Percentiles rank a stretch among this genome's conserved stretches.
These are phyloP conservation scores for Nemotelus pantherinus DNA, from an alignment of 2,888 invertebrate species.

Conservation along the genomic window DNA sequence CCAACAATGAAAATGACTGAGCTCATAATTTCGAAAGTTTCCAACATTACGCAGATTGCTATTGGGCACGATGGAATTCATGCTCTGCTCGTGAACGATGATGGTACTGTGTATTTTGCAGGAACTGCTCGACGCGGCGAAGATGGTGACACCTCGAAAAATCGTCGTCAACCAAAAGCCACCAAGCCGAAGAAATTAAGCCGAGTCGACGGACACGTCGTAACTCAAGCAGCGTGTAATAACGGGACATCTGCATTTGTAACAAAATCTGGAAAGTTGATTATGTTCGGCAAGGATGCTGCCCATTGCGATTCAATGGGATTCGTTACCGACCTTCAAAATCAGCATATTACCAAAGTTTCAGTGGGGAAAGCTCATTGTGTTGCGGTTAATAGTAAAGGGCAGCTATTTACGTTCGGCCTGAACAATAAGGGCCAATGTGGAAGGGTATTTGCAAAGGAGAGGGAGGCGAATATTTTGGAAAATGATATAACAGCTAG, in stretches of 20 bases:
- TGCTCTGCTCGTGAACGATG: constrained; percentile 89
- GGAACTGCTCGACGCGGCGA: constrained; percentile 92
- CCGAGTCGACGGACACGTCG: constrained; percentile 85
- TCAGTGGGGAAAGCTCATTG: constrained; percentile 96
- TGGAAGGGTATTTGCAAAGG: constrained; percentile 81
- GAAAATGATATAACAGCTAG: constrained; percentile 45
- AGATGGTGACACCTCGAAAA: constrained; percentile 86
- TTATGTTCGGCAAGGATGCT: constrained; percentile 95
- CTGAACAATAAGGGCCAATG: constrained; percentile 98
- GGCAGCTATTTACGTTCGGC: constrained; percentile 93
- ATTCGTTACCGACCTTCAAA: constrained; percentile 78
- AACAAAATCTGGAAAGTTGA: constrained; percentile 86
- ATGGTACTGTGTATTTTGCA: constrained; percentile 87
- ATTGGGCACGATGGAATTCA: constrained; percentile 95
- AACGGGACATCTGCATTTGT: constrained; percentile 94
- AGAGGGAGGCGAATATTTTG: constrained; percentile 68
- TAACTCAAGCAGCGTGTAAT: constrained; percentile 89
- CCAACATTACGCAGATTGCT: constrained; percentile 80
- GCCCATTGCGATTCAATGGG: constrained; percentile 81
- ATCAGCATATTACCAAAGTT: constrained; percentile 77
- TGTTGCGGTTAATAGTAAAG: constrained; percentile 87
- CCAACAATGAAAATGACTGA: constrained; percentile 66
- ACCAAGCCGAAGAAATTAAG: constrained; percentile 92
- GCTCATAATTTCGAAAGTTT: constrained; percentile 74
- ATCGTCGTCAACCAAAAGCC: constrained; percentile 87